A percentile compares a stretch with the other conserved stretches of the same genome.
phyloP scores from a whole-genome alignment of 2,888 invertebrate species.

The Clanis bilineata region DNA sequence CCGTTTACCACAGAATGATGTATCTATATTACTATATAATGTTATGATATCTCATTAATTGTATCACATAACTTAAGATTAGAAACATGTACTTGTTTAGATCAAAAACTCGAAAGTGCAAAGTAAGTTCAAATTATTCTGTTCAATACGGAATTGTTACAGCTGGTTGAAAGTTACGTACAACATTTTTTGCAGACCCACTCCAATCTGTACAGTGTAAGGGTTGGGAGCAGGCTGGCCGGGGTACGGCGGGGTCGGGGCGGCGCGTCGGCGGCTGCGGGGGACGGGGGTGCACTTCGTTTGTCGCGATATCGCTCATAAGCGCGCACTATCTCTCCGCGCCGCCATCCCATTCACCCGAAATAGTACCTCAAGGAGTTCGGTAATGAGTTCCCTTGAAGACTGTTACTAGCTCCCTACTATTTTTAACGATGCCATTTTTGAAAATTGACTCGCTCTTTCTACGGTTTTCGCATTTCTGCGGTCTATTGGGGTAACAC shows the following conservation, averaged over 20 bases:
- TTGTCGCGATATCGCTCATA: conserved; percentile 77
- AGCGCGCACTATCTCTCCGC: conserved; percentile 68
- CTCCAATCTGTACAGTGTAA: conserved; percentile 1
- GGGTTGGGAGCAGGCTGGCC: neutral
- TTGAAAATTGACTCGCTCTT: conserved; percentile 57
- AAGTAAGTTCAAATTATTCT: neutral
- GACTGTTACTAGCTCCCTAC: conserved; percentile 59
- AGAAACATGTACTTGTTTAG: no score
- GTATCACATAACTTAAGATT: no score
- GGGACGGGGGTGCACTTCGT: conserved; percentile 60
- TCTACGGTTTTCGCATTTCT: conserved; percentile 17
- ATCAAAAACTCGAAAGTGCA: neutral
- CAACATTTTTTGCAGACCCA: conserved; percentile 5
- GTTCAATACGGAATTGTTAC: conserved; percentile 4
- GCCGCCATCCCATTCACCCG: conserved; percentile 70
- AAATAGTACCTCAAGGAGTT: conserved; percentile 80
- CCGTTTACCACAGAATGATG: no score
- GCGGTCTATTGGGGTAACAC: neutral
- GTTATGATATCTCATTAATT: no score
- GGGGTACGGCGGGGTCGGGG: neutral
- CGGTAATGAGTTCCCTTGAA: conserved; percentile 76
- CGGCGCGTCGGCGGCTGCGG: conserved; percentile 18
- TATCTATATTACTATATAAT: no score
- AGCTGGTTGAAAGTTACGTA: conserved; percentile 13
- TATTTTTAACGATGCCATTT: conserved; percentile 68